These are phyloP conservation scores for Mola mola DNA, from an alignment of 2,113 vertebrate genomes.

Conservation along the genomic window DNA sequence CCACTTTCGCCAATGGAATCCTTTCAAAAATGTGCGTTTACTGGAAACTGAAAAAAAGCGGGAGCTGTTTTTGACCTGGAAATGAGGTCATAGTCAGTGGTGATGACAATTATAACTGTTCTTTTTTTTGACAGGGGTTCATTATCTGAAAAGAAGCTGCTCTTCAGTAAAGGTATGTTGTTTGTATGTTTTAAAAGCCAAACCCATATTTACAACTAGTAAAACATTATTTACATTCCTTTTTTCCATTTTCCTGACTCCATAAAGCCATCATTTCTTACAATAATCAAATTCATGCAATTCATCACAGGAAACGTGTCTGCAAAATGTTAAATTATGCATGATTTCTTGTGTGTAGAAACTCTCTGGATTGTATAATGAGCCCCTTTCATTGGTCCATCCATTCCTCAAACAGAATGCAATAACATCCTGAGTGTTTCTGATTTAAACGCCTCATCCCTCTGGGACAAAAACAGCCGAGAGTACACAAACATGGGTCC, in stretches of 20 bases:
- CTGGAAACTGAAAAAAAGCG: too few relatives aligned
- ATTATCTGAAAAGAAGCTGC: slow-evolving; percentile 86
- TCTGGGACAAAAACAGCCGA: slow-evolving; percentile 65
- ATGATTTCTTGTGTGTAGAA: neutral
- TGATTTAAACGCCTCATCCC: slow-evolving; percentile 82
- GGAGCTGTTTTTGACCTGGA: neutral
- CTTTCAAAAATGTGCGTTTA: slow-evolving; percentile 83
- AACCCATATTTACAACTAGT: neutral
- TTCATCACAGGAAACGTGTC: neutral
- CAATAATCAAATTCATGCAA: neutral
- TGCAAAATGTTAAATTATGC: neutral
- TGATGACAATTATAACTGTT: neutral
- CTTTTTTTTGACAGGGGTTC: slow-evolving; percentile 81
- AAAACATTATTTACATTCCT: slow-evolving; percentile 3
- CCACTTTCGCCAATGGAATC: slow-evolving; percentile 86
- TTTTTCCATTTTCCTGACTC: neutral
- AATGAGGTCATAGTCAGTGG: too few relatives aligned
- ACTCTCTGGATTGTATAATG: neutral
- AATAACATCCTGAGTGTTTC: slow-evolving; percentile 67
- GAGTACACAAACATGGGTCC: slow-evolving; percentile 60
- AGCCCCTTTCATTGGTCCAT: slow-evolving; percentile 1
- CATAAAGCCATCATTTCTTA: neutral
- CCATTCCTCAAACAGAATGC: slow-evolving; percentile 77
- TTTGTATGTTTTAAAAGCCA: neutral
- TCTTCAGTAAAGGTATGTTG: slow-evolving; percentile 84